Conservation (phyloP, 2,113 vertebrate genomes). For the Collichthys lucidus region DNA sequence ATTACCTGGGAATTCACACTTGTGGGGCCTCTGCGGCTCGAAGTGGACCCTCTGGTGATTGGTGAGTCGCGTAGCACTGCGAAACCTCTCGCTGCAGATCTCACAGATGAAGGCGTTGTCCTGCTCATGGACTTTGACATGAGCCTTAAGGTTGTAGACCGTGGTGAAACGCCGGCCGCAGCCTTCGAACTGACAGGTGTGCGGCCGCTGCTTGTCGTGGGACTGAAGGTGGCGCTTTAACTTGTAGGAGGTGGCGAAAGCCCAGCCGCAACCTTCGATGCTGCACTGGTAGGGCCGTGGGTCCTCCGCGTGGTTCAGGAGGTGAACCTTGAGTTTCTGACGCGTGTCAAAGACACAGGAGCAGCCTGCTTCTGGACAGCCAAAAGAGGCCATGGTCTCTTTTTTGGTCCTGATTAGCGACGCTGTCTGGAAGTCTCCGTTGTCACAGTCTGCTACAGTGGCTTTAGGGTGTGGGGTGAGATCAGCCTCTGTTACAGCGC, state of each 20-base stretch:
- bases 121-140: conserved; percentile 92
- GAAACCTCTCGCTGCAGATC: conserved; percentile 92
- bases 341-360: conserved; percentile 86
- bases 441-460: conserved; percentile 33
- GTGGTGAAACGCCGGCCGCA: conserved; percentile 97
- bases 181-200: conserved; percentile 89
- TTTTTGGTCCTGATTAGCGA: conserved; percentile 75
- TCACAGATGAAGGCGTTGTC: conserved; percentile 92
- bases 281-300: conserved; percentile 91
- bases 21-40: conserved; percentile 94
- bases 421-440: conserved; percentile 63
- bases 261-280: conserved; percentile 92
- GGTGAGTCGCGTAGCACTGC: conserved; percentile 89
- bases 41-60: conserved; percentile 94
- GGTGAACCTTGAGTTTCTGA: conserved; percentile 92
- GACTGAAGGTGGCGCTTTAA: conserved; percentile 95
- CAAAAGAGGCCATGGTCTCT: conserved; percentile 76
- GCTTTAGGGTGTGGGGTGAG: conserved; percentile 48
- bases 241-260: conserved; percentile 96
- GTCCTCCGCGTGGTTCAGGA: conserved; percentile 88
- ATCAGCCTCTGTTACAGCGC: conserved; percentile 67
- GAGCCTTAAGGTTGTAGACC: conserved; percentile 96
- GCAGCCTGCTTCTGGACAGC: conserved; percentile 89
- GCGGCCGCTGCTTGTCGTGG: conserved; percentile 94
- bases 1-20: conserved; percentile 96